Base-by-base conservation (phyloP, 1,140 invertebrate genomes). In the Drosophila erecta region DNA sequence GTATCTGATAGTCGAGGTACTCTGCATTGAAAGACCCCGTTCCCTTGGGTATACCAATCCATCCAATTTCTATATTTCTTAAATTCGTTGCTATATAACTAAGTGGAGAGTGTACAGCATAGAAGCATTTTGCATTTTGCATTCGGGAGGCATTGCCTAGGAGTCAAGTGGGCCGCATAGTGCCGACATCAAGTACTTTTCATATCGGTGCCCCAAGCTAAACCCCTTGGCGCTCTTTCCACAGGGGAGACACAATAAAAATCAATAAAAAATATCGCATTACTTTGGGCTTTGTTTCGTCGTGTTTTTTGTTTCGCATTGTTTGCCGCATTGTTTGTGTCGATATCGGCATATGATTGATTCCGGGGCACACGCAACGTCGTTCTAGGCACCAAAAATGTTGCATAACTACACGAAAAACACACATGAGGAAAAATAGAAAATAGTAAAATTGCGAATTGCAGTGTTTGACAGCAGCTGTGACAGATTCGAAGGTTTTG, bases 201-300 rank as follows among this genome's bases (percentile, higher is more conserved):
- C 72, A 73, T 76, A 76, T 57, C 55, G 43, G 47, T 41, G 41
- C 22, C 38, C 20, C 43, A 12, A 40, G 33, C 24, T 33, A 44
- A 14, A n/a, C 47, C 38, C 56, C 20, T 17, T 10, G 20, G n/a
- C 22, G 24, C 30, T 15, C 35, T n/a, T 33, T n/a, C 8, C 47
- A 41, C n/a, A 64, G 20, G 27, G 14, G 24, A 55, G 11, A 55
- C 30, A 64, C 76, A 54, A 80, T 87, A 53, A 87, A 87, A 87
- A 89, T 87, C 84, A 84, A 86, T 86, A 87, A 76, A 75, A 87
- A 76, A 87, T 87, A 87, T 87, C 84, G 57, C 84, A 87, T 84
- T 87, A 87, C 79, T 76, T 49, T 72, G 53, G 60, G 17, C 79
- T 69, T 83, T 86, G 83, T 83, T 87, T 79, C 61, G 62, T n/a